Evolutionary conservation across 2,113 vertebrate species (phyloP).

Genomic region (Epinephelus moara): DNA sequence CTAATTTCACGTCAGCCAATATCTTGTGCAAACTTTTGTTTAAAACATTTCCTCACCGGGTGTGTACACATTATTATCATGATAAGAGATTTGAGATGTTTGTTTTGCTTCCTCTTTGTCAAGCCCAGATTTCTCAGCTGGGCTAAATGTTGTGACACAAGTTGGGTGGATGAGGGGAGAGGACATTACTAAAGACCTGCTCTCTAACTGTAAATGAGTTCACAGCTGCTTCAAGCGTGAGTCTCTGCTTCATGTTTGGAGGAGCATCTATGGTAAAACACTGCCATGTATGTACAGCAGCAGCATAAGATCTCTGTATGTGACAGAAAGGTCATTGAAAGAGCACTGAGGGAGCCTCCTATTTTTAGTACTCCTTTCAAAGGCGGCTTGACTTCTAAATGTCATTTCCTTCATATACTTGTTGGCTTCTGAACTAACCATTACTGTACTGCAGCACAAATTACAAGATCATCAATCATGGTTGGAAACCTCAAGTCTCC

Average conservation of each 20-base stretch:
- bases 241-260: neutral
- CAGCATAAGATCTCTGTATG: constrained; percentile 28
- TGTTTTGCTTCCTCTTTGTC: constrained; percentile 49
- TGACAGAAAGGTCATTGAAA: constrained; percentile 52
- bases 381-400: constrained; percentile 26
- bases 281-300: constrained; percentile 20
- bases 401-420: constrained; percentile 25
- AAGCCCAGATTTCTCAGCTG: constrained; percentile 27
- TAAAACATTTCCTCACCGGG: neutral
- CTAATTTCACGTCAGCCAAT: constrained; percentile 23
- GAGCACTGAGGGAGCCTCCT: constrained; percentile 26
- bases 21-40: constrained; percentile 48
- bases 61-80: constrained; percentile 35
- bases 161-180: constrained; percentile 11
- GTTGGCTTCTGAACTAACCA: constrained; percentile 41
- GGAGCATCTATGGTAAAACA: neutral
- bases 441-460: constrained; percentile 59
- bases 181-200: neutral
- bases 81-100: constrained; percentile 54
- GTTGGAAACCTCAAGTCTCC: constrained; percentile 57
- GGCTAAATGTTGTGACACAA: constrained; percentile 51
- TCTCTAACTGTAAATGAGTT: constrained; percentile 4
- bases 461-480: constrained; percentile 68
- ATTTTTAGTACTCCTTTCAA: constrained; percentile 54
- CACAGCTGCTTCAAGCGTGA: neutral